Evolutionary conservation across 2,797 vertebrate species (phyloP), one percentile per base, ranked within the genome.

Genomic region (Coluber constrictor): DNA sequence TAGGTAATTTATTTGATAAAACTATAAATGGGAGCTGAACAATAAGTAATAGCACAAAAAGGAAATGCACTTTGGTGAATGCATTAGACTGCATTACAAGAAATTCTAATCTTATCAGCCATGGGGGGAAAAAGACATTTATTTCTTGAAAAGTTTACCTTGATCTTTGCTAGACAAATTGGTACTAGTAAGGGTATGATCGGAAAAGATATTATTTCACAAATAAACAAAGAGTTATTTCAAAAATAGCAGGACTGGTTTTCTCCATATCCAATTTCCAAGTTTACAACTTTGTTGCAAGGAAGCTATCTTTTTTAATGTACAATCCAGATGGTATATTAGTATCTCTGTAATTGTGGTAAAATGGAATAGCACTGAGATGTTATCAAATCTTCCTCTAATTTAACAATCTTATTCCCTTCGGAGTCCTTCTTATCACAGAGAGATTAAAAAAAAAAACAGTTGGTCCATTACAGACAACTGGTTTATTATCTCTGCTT

Each of bases 391-490:
- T 89, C 57, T 93, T 92, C 15, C 15, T 79, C 61, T 66, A 93
- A 94, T 90, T 94, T 93, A 93, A n/a, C 57, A 93, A 86, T 37
- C 54, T 93, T 59, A 63, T 93, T 93, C 88, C 83, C 61, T 87
- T 60, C 13, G 37, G 55, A 54, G 91, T 89, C 51, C 61, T 93
- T 88, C 43, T 37, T 74, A 57, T 90, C 60, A 87, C 1, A 4
- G 25, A 37, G n/a, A n/a, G 66, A 29, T 2, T 29, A 60, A 54
- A 54, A 23, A 55, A 29, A 89, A 79, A 92, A 61, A 70, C 23
- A 86, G 16, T 88, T 90, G 90, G 86, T 70, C 92, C 54, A 32
- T 63, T 74, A 83, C 9, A 88, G 93, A 66, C 89, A 92, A 94
- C 29, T 8, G 23, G 10, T 70, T 91, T 54, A 55, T 43, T 4